Base-by-base conservation (phyloP, 2,113 vertebrate species). In the Hipposideros armiger region DNA sequence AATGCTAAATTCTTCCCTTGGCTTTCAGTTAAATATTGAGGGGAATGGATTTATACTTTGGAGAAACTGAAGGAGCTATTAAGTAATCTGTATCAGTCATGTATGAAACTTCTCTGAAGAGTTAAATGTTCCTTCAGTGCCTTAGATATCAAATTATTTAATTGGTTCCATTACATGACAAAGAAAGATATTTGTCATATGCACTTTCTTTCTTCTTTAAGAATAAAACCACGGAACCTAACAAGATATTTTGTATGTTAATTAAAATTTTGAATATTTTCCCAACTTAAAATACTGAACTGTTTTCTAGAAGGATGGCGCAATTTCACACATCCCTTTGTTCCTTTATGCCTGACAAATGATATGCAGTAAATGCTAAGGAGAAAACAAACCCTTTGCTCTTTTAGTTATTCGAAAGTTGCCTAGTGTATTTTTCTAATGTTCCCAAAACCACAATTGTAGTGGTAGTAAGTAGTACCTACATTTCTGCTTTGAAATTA, bases 181-280 rank as follows among this genome's bases (percentile, higher is more conserved):
- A 67, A 45, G 81, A 89, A 40, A 81, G 7, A 52, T 32, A 70
- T 92, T 87, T 94, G 52, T 40, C 72, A 50, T 90, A 50, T 16
- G 64, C 2, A 67, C 9, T 66, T 69, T 78, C 24, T 60, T 81
- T 92, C 13, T 87, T 89, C n/a, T 80, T 69, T 74, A 90, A 88
- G 76, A 91, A 85, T 45, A 42, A 88, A 87, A 87, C 7, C 22
- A 94, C 10, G 87, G 40, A 90, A 92, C 69, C 54, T 92, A 67
- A 78, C 54, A 85, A 74, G 24, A 45, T 40, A 81, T 66, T 84
- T 91, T 87, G 67, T 78, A 84, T 54, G 47, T 86, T 97, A 95
- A 84, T 94, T 92, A 93, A 92, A 74, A 64, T 76, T 95, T 56
- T 91, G n/a, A 96, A 93, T 69, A 92, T 72, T 93, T 94, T 73